Conservation (phyloP, 1,140 invertebrate species). For the Zaprionus camerounensis region DNA sequence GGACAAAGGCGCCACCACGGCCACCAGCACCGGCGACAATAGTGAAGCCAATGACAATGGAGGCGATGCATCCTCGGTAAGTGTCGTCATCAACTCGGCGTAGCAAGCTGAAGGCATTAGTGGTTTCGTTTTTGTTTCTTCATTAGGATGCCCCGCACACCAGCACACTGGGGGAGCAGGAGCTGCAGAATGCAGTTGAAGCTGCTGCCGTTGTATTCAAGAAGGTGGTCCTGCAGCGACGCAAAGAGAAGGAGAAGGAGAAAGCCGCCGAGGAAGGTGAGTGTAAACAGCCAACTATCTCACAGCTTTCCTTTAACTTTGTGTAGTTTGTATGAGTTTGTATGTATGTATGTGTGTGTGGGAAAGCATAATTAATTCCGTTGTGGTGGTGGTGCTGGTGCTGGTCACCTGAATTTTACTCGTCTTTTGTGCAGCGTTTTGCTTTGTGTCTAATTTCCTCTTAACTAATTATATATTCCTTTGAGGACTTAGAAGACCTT, state of each 20-base stretch:
- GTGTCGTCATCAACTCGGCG: conserved; percentile 20
- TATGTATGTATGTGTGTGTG: conserved; percentile 7
- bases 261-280: conserved; percentile 81
- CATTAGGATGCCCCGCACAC: conserved; percentile 55
- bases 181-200: conserved; percentile 85
- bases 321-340: conserved; percentile 13
- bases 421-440: conserved; percentile 58
- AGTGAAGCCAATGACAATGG: conserved; percentile 42
- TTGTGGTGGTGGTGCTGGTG: conserved; percentile 27
- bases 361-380: conserved; percentile 24
- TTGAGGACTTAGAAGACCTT: not conserved
- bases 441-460: conserved; percentile 64
- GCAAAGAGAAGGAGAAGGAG: conserved; percentile 77
- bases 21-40: conserved; percentile 1
- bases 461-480: conserved; percentile 66
- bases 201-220: conserved; percentile 85
- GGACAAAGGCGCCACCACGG: not conserved
- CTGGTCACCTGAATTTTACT: conserved; percentile 54
- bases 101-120: conserved; percentile 1
- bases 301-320: not conserved
- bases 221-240: conserved; percentile 82
- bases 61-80: conserved; percentile 50
- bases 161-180: conserved; percentile 86
- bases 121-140: not conserved
- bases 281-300: conserved; percentile 45